phyloP scores from a whole-genome alignment of 2,888 invertebrate species.

The Rotaria sp. region DNA sequence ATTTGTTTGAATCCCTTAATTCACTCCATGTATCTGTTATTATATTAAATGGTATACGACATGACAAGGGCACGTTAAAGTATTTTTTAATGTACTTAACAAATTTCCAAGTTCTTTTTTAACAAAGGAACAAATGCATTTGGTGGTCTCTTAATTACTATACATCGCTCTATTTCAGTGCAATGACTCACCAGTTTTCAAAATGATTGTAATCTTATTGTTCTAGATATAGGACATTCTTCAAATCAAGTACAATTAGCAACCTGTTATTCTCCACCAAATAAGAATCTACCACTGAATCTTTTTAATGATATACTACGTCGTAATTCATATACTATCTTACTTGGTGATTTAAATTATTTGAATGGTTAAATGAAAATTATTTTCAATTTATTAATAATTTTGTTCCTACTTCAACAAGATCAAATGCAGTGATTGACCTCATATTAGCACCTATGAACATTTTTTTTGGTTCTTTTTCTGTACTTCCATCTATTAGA shows the following conservation, averaged over 20 bases:
- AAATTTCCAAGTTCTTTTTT: neutral
- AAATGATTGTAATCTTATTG: no score
- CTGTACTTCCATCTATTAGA: neutral
- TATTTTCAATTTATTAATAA: neutral
- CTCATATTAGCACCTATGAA: neutral
- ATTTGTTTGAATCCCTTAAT: neutral
- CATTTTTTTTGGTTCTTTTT: neutral
- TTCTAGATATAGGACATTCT: no score
- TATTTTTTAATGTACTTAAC: neutral
- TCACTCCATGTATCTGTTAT: neutral
- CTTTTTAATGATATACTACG: neutral
- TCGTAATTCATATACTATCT: neutral
- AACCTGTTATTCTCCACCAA: slow-evolving; percentile 1
- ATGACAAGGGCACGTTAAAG: neutral
- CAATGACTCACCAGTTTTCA: neutral
- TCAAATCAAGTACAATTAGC: neutral
- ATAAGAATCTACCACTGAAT: neutral
- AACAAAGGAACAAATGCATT: neutral
- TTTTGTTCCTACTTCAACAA: neutral
- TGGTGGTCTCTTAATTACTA: neutral
- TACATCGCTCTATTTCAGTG: neutral
- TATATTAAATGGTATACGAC: neutral
- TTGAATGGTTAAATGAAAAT: neutral
- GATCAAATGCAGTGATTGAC: slow-evolving; percentile 3
- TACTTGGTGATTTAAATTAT: neutral